A percentile compares a stretch with the other conserved stretches of the same genome.
Conservation (phyloP, 2,113 vertebrate species). For the Morone chrysops region DNA sequence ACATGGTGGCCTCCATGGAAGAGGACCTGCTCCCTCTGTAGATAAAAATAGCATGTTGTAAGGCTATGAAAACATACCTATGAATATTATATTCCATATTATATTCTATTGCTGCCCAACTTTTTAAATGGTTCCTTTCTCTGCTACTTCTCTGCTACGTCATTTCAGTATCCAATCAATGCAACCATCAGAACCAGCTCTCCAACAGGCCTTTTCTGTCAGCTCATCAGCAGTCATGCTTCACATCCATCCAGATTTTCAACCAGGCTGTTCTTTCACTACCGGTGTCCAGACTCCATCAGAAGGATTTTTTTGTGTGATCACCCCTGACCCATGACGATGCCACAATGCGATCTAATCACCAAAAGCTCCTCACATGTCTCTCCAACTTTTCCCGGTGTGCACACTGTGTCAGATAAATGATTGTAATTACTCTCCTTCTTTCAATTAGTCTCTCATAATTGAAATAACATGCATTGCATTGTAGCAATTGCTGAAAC, state of each 20-base stretch:
- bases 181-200: background rate
- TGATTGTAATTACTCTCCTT: background rate
- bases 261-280: background rate
- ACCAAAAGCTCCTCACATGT: background rate
- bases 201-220: background rate
- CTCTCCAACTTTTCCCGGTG: background rate
- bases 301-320: background rate
- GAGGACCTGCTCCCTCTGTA: too few species aligned
- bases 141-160: background rate
- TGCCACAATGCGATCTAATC: background rate
- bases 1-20: too few species aligned
- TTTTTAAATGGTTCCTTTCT: background rate
- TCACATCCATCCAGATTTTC: background rate
- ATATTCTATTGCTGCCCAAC: background rate
- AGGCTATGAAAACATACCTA: too few species aligned
- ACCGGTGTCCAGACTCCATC: background rate
- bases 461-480: background rate
- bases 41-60: too few species aligned
- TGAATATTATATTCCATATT: too few species aligned
- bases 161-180: background rate
- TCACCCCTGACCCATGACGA: background rate
- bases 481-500: background rate
- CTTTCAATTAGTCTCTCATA: background rate
- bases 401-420: background rate
- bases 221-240: background rate